Base-by-base conservation (phyloP, 1,140 invertebrate genomes). In the Calephelis virginiensis region DNA sequence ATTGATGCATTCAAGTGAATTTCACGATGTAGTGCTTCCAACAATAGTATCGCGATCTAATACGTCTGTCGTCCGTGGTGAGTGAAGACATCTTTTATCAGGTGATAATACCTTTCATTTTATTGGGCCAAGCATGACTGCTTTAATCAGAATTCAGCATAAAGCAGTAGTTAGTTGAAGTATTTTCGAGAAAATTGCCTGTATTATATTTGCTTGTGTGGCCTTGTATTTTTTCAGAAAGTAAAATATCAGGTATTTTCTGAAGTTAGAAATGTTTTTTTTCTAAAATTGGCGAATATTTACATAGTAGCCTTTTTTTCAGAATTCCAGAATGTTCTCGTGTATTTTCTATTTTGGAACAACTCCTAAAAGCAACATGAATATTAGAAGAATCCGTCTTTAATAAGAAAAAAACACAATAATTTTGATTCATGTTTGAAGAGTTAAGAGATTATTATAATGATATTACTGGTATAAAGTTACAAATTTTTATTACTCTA, bases 71-170 rank as follows among this genome's bases (percentile, higher is more conserved):
- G 85, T 83, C 82, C 81, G 89, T 82, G 89, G 89, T 91, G 89
- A 91, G 89, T 91, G 89, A 91, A 86, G 89, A 88, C 89, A 87
- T 83, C 86, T 80, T 84, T 79, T 89, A 77, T 84, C 89, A 91
- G 89, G 89, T 91, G 89, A 91, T 89, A 87, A 86, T 79, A 75
- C 77, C 82, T 91, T 89, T 76, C 78, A 74, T 89, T 82, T 70
- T 88, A 81, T 81, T 83, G 84, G 84, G 82, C 81, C 82, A 83
- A 76, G 87, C 85, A 90, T 90, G 83, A 81, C 70, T 78, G 85
- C 82, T 87, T 77, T 59, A 59, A 59, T 59, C 28, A 59, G 64
- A 46, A 71, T 48, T 68, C 64, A 73, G 76, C 75, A 68, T 72
- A 69, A 74, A 69, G 69, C 73, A 73, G 75, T 84, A 84, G 77